Base-by-base conservation (phyloP, 2,888 invertebrate species). In the Pilophorus perplexus region DNA sequence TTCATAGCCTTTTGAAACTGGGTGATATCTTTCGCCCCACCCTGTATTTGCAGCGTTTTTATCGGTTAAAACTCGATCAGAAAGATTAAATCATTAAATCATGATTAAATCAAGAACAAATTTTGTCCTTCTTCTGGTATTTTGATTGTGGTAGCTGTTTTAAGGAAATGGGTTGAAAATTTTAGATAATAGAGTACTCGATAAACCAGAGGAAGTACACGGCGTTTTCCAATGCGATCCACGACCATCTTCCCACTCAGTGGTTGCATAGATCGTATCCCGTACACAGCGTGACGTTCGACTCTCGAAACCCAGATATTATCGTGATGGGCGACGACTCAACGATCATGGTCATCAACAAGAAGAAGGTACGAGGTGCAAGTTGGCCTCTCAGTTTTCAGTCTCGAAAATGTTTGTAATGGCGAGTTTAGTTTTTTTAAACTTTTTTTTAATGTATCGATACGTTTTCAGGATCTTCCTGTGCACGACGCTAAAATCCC, bases 151-250 rank as follows among this genome's bases (percentile, higher is more conserved):
- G n/a, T n/a, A n/a, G n/a, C n/a, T n/a, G n/a, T n/a, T n/a, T n/a
- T n/a, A n/a, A n/a, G n/a, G n/a, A n/a, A n/a, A n/a, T n/a, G n/a
- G n/a, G n/a, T n/a, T n/a, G n/a, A n/a, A n/a, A n/a, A n/a, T 79
- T 79, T 20, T 76, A 89, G 87, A 80, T 93, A 67, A 78, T 89
- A 40, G 92, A 93, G 76, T 93, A 87, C 75, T 83, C 85, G 74
- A 75, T 92, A n/a, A 74, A 75, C 2, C 78, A 81, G 44, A 83
- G 81, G 72, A 81, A 81, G 71, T 87, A 87, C 73, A 84, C 86
- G 0, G 77, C 81, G 57, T 87, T 88, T 81, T 83, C 85, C 10
- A 81, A 81, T 18, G 74, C 78, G 5, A 75, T 83, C 59, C 80
- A 81, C 72, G 77, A 78, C 23, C 75, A 76, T 18, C 78, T 83